Evolutionary conservation across 2,113 vertebrate genomes (phyloP).

Genomic region (Clarias magur): DNA sequence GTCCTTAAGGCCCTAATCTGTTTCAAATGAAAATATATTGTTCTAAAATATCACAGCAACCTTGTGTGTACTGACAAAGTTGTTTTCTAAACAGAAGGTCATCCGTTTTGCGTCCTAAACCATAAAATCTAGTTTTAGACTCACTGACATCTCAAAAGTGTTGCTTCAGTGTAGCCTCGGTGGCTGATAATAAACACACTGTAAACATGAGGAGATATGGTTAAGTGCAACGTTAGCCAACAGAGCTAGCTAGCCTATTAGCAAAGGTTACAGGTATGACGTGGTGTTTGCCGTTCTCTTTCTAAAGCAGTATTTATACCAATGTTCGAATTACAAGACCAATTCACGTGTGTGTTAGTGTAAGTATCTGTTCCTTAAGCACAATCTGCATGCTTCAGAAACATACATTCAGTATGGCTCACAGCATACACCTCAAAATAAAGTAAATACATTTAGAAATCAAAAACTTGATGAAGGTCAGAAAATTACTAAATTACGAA

Average conservation of each 20-base stretch:
- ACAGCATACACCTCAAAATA: neutral
- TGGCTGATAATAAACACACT: neutral
- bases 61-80: neutral
- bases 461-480: neutral
- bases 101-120: neutral
- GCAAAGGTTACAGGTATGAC: neutral
- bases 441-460: neutral
- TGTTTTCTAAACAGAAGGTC: conserved; percentile 9
- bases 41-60: neutral
- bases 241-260: neutral
- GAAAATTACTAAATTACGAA: neutral
- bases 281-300: neutral
- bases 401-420: neutral
- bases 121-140: neutral
- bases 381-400: neutral
- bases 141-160: neutral
- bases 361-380: neutral
- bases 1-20: neutral
- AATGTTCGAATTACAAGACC: neutral
- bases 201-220: neutral
- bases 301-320: neutral
- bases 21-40: neutral
- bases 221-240: neutral
- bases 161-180: neutral
- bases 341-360: neutral